Conservation (phyloP, 2,797 vertebrate genomes). For the Avahi laniger region DNA sequence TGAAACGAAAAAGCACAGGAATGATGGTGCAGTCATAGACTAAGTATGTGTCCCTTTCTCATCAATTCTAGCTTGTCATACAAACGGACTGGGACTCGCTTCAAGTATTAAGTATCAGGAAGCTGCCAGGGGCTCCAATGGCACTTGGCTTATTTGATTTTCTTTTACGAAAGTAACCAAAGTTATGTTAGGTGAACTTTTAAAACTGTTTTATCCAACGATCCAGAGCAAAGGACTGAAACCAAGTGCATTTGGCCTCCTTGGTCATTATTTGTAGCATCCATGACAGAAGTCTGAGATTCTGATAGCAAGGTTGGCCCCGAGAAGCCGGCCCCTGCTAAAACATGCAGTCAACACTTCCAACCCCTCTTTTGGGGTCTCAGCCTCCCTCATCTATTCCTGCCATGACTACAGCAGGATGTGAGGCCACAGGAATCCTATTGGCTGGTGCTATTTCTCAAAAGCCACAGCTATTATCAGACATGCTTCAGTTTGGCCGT, state of each 20-base stretch:
- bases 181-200: not conserved
- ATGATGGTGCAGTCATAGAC: not conserved
- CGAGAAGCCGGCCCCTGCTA: not conserved
- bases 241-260: not conserved
- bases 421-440: not conserved
- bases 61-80: not conserved
- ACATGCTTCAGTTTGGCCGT: not conserved
- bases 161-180: not conserved
- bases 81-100: not conserved
- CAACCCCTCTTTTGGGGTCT: not conserved
- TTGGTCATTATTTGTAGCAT: not conserved
- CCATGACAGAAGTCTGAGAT: not conserved
- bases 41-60: not conserved
- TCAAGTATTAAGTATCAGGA: slow-evolving; percentile 14
- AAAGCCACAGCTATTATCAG: not conserved
- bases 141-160: not conserved
- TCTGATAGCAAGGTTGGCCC: fast-evolving
- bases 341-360: not conserved
- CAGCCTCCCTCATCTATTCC: not conserved
- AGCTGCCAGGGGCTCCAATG: not conserved
- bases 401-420: not conserved
- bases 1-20: not conserved
- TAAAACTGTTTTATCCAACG: not conserved
- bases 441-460: not conserved
- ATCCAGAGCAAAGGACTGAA: not conserved